Conservation (phyloP, 2,113 vertebrate genomes). For the Cyphomyrus plagiostoma region DNA sequence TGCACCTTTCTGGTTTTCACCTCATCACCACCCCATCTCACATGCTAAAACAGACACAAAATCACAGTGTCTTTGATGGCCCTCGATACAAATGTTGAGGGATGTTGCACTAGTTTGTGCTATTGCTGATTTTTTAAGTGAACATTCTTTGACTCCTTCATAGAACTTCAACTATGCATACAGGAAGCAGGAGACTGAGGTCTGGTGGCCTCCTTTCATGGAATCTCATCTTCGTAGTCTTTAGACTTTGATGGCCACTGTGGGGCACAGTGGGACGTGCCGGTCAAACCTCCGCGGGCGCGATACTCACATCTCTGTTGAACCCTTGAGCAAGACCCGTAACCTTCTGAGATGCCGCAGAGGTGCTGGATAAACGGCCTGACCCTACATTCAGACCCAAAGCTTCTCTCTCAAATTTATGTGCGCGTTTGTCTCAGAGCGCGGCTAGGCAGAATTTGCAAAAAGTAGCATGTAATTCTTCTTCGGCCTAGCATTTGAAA, state of each 20-base stretch:
- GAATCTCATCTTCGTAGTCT: neutral
- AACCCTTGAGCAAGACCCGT: neutral
- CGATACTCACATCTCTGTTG: neutral
- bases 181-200: neutral
- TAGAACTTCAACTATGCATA: neutral
- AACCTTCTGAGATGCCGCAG: neutral
- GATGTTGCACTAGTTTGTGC: neutral
- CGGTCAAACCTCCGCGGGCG: neutral
- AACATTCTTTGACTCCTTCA: neutral
- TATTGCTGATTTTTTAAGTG: neutral
- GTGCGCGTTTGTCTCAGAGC: neutral
- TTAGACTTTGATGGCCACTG: neutral
- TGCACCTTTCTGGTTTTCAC: constrained; percentile 27
- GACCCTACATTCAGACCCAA: neutral
- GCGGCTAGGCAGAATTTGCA: neutral
- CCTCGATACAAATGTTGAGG: neutral
- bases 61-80: neutral
- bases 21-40: neutral
- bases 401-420: neutral
- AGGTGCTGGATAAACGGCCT: neutral
- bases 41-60: neutral
- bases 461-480: neutral
- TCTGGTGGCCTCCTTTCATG: neutral
- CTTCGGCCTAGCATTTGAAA: neutral
- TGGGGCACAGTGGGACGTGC: neutral